These are phyloP conservation scores for Berghia stephanieae DNA, from an alignment of 1,140 invertebrate species.

Conservation along the genomic window DNA sequence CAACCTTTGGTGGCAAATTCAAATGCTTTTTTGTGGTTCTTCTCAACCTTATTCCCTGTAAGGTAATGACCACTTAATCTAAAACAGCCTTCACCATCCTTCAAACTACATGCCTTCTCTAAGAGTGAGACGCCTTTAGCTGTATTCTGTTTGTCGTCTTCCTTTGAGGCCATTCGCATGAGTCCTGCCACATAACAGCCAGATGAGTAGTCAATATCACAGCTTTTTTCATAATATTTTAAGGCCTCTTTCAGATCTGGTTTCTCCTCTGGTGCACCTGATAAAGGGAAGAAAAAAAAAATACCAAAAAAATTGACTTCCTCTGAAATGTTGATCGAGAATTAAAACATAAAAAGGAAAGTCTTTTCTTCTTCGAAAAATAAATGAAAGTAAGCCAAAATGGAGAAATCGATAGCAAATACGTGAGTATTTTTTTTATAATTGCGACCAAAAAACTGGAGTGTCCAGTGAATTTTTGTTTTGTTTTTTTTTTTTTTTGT, in stretches of 20 bases:
- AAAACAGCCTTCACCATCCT: constrained; percentile 21
- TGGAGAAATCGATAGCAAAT: too few species aligned
- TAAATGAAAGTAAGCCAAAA: too few species aligned
- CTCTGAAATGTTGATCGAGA: too few species aligned
- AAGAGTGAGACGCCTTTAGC: constrained; percentile 10
- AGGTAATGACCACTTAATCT: constrained; percentile 8
- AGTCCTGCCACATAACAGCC: constrained; percentile 9
- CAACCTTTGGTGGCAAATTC: constrained; percentile 79
- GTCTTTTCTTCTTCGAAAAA: too few species aligned
- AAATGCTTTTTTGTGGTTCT: constrained; percentile 81
- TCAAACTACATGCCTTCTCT: constrained; percentile 9
- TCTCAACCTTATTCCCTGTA: constrained; percentile 43
- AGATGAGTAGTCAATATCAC: not conserved
- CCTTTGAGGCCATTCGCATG: not conserved
- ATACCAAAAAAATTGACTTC: not conserved
- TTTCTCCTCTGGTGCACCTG: constrained; percentile 20
- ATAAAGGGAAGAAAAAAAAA: not conserved
- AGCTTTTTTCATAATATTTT: constrained; percentile 26
- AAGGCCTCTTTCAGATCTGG: constrained; percentile 13
- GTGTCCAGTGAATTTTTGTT: too few species aligned
- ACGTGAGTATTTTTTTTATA: too few species aligned
- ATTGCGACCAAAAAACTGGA: too few species aligned
- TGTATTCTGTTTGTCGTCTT: not conserved
- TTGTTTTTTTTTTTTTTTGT: too few species aligned
- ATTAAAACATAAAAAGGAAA: too few species aligned